Evolutionary conservation across 2,113 vertebrate species (phyloP).

Genomic region (Cheirogaleus medius): DNA sequence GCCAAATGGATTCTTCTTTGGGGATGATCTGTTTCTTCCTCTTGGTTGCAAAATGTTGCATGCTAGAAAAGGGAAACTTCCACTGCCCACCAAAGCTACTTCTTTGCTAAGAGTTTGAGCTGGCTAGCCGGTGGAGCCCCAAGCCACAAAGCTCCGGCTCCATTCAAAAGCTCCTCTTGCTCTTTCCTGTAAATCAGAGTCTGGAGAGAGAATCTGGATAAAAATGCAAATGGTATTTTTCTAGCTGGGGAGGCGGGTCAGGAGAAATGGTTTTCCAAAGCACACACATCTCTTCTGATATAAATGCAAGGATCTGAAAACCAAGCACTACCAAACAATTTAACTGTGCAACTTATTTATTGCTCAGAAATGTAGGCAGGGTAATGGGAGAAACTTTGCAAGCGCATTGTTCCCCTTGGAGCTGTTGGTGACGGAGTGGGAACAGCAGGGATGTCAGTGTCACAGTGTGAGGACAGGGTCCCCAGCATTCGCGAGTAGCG

Average conservation of each 20-base stretch:
- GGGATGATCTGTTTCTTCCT: neutral
- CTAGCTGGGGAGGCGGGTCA: neutral
- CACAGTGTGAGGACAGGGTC: rapidly evolving
- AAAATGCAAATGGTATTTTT: neutral
- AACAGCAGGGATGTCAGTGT: neutral
- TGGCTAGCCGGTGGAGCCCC: neutral
- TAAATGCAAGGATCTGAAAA: neutral
- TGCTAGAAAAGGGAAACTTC: neutral
- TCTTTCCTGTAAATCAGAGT: neutral
- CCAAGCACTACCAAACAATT: neutral
- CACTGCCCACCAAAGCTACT: neutral
- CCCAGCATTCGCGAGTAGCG: neutral
- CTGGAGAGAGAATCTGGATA: neutral
- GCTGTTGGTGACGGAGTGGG: neutral
- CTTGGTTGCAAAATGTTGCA: neutral
- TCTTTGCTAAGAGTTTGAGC: neutral
- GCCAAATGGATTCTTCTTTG: neutral
- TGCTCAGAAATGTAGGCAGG: neutral
- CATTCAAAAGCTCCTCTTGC: neutral
- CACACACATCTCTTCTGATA: neutral
- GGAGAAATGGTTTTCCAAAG: neutral
- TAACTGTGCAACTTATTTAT: neutral
- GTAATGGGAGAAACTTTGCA: neutral
- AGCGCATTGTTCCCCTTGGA: neutral
- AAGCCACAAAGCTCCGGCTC: neutral